phyloP scores from a whole-genome alignment of 2,888 invertebrate genomes.

The Microctonus aethiopoides region DNA sequence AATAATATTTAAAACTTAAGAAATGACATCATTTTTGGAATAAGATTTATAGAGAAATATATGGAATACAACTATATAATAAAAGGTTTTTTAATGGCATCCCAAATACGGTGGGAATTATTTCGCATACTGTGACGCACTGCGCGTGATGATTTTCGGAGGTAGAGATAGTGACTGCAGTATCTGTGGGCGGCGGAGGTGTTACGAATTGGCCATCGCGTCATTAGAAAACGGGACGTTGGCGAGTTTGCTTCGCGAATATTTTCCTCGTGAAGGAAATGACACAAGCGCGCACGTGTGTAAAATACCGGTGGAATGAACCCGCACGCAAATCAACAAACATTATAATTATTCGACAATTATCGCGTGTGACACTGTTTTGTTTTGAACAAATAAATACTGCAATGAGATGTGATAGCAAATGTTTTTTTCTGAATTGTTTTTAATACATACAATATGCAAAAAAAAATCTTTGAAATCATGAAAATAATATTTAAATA shows the following conservation, averaged over 20 bases:
- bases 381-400: too few species aligned
- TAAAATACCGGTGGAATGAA: neutral
- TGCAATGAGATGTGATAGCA: too few species aligned
- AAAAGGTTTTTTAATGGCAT: too few species aligned
- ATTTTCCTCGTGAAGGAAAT: slow-evolving; percentile 29
- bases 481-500: too few species aligned
- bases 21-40: too few species aligned
- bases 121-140: slow-evolving; percentile 2
- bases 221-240: slow-evolving; percentile 62
- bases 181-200: slow-evolving; percentile 18
- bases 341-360: neutral
- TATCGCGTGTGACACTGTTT: too few species aligned
- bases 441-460: too few species aligned
- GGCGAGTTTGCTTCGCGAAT: slow-evolving; percentile 56
- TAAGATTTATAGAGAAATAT: too few species aligned
- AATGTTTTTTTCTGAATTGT: too few species aligned
- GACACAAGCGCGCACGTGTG: slow-evolving; percentile 8
- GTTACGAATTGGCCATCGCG: slow-evolving; percentile 46
- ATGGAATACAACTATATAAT: too few species aligned
- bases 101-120: neutral
- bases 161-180: slow-evolving; percentile 18
- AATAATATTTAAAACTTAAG: too few species aligned
- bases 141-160: slow-evolving; percentile 11
- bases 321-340: neutral
- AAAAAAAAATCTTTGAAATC: too few species aligned